Evolutionary conservation across 35 echinoderm and acorn worm species (phyloP).

Genomic region (Apostichopus californicus): DNA sequence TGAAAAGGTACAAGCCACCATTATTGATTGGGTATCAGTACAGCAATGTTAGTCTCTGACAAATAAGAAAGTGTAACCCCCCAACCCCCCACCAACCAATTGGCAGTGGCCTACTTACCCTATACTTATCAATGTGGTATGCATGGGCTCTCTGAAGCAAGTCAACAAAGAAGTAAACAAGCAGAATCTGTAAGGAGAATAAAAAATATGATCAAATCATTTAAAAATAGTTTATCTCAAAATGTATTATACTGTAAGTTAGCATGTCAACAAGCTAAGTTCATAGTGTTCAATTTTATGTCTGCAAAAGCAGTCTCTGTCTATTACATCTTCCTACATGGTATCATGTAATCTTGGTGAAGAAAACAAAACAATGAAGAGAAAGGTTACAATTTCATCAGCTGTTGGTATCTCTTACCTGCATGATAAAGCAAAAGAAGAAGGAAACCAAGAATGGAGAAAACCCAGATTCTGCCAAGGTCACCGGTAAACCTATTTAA

Average conservation of each 20-base stretch:
- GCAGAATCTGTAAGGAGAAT: conserved; percentile 64
- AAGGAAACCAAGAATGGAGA: conserved; percentile 88
- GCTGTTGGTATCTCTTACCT: conserved; percentile 47
- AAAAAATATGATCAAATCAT: neutral
- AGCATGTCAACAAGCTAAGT: neutral
- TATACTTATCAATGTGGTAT: conserved; percentile 83
- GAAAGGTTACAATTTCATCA: no score
- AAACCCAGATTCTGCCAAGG: conserved; percentile 73
- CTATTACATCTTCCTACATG: no score
- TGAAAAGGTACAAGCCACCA: no score
- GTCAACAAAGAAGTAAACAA: conserved; percentile 90
- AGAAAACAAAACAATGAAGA: no score
- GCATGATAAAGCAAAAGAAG: conserved; percentile 83
- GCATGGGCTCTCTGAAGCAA: conserved; percentile 93
- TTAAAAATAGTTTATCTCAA: neutral
- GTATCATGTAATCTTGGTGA: no score
- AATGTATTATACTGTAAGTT: no score
- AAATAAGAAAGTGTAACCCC: no score
- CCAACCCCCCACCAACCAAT: no score
- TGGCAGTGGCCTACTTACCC: conserved; percentile 41
- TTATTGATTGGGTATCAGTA: no score
- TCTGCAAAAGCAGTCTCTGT: no score
- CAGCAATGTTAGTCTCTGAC: no score
- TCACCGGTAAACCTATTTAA: conserved; percentile 78
- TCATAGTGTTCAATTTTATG: no score